Evolutionary conservation across 2,888 invertebrate genomes (phyloP).

Genomic region (Pogonocherus hispidulus): DNA sequence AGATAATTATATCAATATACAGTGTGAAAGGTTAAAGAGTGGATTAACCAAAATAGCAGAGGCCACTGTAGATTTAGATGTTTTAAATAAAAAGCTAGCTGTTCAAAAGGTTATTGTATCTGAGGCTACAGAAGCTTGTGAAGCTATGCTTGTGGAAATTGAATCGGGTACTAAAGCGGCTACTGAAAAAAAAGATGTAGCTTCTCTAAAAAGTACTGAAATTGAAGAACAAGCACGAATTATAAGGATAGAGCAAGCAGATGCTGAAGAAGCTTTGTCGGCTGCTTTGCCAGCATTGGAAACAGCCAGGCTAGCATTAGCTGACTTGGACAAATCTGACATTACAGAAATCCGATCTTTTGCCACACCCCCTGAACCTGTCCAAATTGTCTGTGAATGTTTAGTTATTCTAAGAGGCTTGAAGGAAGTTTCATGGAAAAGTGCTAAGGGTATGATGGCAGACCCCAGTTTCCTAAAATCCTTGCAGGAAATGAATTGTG

Average conservation of each 20-base stretch:
- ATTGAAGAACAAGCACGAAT: slow-evolving; percentile 86
- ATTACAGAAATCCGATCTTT: slow-evolving; percentile 95
- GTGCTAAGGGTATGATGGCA: slow-evolving; percentile 93
- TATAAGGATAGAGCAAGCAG: slow-evolving; percentile 85
- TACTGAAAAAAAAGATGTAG: slow-evolving; percentile 83
- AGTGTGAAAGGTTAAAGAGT: slow-evolving; percentile 79
- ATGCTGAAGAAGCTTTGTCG: slow-evolving; percentile 84
- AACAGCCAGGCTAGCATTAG: slow-evolving; percentile 83
- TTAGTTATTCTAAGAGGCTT: slow-evolving; percentile 87
- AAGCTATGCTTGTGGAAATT: slow-evolving; percentile 82
- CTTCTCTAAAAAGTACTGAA: slow-evolving; percentile 83
- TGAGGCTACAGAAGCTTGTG: slow-evolving; percentile 86
- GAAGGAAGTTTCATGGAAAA: slow-evolving; percentile 91
- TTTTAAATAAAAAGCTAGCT: slow-evolving; percentile 84
- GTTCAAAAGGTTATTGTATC: slow-evolving; percentile 87
- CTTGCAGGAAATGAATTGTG: slow-evolving; percentile 89
- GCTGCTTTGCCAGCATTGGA: slow-evolving; percentile 90
- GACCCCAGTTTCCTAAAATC: slow-evolving; percentile 86
- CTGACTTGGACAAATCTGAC: slow-evolving; percentile 89
- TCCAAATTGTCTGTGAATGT: slow-evolving; percentile 91
- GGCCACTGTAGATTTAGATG: slow-evolving; percentile 85
- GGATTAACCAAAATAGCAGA: slow-evolving; percentile 89
- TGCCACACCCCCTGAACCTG: slow-evolving; percentile 91
- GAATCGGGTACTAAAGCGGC: slow-evolving; percentile 80
- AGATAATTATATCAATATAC: slow-evolving; percentile 73